Evolutionary conservation across 2,888 invertebrate species (phyloP).

Genomic region (Maniola hyperantus): DNA sequence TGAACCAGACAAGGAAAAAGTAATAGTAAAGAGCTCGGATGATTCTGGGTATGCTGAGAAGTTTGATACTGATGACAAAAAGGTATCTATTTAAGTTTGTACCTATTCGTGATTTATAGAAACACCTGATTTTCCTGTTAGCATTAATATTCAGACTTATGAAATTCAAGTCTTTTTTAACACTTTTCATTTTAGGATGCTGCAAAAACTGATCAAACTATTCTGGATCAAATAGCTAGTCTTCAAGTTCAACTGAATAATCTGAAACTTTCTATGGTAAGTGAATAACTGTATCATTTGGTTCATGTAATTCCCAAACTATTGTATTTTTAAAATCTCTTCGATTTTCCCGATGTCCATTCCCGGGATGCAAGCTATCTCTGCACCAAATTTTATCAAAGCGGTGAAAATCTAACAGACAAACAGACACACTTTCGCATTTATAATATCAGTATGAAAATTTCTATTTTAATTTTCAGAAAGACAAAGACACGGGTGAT

Average conservation of each 20-base stretch:
- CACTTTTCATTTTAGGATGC: slow-evolving; percentile 16
- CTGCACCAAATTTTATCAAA: too few species aligned
- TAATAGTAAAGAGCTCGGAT: slow-evolving; percentile 47
- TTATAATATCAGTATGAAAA: too few species aligned
- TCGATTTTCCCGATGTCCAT: too few species aligned
- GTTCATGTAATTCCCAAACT: too few species aligned
- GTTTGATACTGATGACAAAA: slow-evolving; percentile 44
- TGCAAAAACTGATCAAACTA: slow-evolving; percentile 13
- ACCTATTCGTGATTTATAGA: too few species aligned
- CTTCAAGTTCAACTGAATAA: slow-evolving; percentile 56
- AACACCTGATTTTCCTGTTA: too few species aligned
- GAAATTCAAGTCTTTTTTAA: background rate
- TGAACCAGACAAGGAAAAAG: slow-evolving; percentile 18
- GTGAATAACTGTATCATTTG: slow-evolving; percentile 30
- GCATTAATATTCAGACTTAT: background rate
- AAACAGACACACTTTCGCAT: too few species aligned
- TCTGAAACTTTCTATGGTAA: slow-evolving; percentile 49
- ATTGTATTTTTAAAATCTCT: too few species aligned
- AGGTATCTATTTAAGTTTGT: slow-evolving; percentile 34
- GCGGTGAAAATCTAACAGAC: too few species aligned
- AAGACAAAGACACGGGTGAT: background rate
- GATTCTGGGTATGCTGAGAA: slow-evolving; percentile 63
- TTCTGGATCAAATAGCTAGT: slow-evolving; percentile 52
- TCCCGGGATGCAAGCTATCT: too few species aligned
- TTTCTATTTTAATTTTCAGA: background rate